These are phyloP conservation scores for Nasua narica DNA, from an alignment of 2,797 vertebrate species.

Conservation along the genomic window DNA sequence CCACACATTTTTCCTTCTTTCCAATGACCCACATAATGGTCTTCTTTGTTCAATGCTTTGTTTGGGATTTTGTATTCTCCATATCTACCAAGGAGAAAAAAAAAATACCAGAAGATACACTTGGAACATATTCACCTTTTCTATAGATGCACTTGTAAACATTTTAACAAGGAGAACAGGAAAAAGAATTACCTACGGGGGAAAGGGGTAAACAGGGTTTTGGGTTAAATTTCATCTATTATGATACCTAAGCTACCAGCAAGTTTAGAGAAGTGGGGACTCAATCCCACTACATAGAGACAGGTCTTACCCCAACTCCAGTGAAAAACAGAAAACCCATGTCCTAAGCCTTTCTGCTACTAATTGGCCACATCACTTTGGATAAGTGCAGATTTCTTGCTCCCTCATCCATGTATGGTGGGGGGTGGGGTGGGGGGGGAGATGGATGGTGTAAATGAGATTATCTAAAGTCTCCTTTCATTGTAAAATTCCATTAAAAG, in stretches of 20 bases:
- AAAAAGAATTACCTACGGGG: neutral
- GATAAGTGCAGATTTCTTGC: neutral
- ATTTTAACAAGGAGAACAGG: neutral
- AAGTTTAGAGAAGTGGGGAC: neutral
- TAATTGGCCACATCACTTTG: neutral
- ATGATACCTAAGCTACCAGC: neutral
- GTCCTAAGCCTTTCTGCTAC: neutral
- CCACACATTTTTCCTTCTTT: slow-evolving; percentile 98
- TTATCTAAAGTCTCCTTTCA: neutral
- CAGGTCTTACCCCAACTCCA: neutral
- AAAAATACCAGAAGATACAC: slow-evolving; percentile 7
- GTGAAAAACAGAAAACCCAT: neutral
- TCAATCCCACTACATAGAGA: neutral
- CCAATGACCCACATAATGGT: slow-evolving; percentile 95
- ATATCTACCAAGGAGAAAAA: slow-evolving; percentile 83
- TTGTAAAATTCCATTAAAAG: slow-evolving; percentile 14
- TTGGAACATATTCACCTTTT: neutral
- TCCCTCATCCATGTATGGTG: neutral
- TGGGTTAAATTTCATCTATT: neutral
- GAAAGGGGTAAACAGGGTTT: neutral
- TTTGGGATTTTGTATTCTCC: slow-evolving; percentile 92
- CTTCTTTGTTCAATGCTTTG: slow-evolving; percentile 90
- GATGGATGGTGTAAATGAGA: neutral
- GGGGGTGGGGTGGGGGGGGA: too few species aligned
- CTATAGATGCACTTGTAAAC: neutral